Conservation (phyloP, 2,888 invertebrate species). For the Plagodis pulveraria region DNA sequence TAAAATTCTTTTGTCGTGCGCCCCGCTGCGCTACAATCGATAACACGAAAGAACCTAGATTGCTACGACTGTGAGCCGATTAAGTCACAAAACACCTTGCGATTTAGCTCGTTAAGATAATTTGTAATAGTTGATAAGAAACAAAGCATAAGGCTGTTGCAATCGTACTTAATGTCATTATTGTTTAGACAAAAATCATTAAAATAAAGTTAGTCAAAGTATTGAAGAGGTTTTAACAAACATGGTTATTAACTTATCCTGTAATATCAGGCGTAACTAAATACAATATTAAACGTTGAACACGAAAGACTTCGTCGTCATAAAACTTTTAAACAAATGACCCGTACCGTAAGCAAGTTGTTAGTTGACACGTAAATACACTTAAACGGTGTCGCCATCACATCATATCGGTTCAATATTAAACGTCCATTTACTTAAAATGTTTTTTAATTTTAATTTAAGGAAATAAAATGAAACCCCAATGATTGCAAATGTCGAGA, state of each 20-base stretch:
- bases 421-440: conserved; percentile 52
- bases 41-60: conserved; percentile 74
- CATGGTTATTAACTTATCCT: conserved; percentile 19
- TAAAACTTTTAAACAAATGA: conserved; percentile 49
- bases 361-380: conserved; percentile 62
- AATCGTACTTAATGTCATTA: neutral
- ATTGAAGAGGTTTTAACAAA: conserved; percentile 11
- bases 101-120: conserved; percentile 55
- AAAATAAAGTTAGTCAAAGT: conserved; percentile 6
- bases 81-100: conserved; percentile 73
- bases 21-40: conserved; percentile 79
- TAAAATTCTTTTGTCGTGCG: conserved; percentile 75
- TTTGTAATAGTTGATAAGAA: conserved; percentile 53
- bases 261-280: conserved; percentile 28
- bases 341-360: conserved; percentile 47
- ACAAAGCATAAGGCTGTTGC: conserved; percentile 36
- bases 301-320: conserved; percentile 15
- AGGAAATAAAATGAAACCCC: conserved; percentile 27
- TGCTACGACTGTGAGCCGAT: conserved; percentile 66
- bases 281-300: conserved; percentile 30
- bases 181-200: neutral
- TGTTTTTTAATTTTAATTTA: conserved; percentile 53
- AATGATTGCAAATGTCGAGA: conserved; percentile 13
- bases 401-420: conserved; percentile 56
- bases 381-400: conserved; percentile 55